Evolutionary conservation across 2,113 vertebrate species (phyloP), one percentile per base, ranked within the genome.

Genomic region (Oncorhynchus keta): DNA sequence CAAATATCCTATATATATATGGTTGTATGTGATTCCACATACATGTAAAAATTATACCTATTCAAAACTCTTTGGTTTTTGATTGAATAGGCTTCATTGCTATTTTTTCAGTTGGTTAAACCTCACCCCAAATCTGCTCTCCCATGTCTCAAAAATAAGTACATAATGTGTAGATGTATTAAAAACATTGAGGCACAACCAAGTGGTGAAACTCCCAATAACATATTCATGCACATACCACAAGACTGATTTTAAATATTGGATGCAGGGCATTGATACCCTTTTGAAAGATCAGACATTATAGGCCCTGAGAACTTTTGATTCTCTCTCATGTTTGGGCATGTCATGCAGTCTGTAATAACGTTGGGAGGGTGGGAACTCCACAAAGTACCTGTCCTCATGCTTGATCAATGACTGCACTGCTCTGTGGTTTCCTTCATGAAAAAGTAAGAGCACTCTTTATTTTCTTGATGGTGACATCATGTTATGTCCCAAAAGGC

Each of bases 291-390:
- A 45, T 5, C 39, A 45, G 39, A 4, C 55, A 20, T 57, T 57
- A 57, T 57, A 20, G 16, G 32, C 73, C 72, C 76, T 26, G 12
- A 35, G 28, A 28, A 24, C 24, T 11, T 84, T 68, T 69, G 48
- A 75, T 81, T 74, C 18, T 48, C 30, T 66, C 69, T 76, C 74
- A 22, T 61, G 79, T 75, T 64, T 16, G 30, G 79, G 49, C 78
- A 65, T 77, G 78, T 72, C 55, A 71, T 5, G 1, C 30, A 62
- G 74, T 22, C 84, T 85, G 73, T 84, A 83, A 87, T 85, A 73
- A 71, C 73, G 32, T 73, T 64, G 68, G 73, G 74, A 76, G 77
- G 72, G 70, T 28, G 78, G 16, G 11, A 32, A 67, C 22, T 30
- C 28, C 13, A 35, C 0, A 32, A 14, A 20, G 72, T 24, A 18